Base-by-base conservation (phyloP, 1,140 invertebrate genomes). In the Akabosia matsudoensis region DNA sequence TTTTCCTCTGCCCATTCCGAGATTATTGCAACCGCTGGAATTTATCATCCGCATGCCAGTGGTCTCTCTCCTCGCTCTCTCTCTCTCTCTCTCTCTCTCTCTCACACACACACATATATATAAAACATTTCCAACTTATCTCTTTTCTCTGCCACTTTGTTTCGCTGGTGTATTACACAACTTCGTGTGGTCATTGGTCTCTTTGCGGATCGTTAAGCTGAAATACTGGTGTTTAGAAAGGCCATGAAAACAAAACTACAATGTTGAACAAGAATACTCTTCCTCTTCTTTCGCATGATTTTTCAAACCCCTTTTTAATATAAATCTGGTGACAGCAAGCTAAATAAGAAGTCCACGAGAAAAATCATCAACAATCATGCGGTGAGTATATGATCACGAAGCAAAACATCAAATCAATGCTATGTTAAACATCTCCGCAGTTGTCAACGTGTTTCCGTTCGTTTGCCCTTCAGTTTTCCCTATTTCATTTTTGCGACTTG, bases 21-120 rank as follows among this genome's bases (percentile, higher is more conserved):
- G 76, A 80, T 80, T 80, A 80, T 80, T 80, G 79, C 79, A 74
- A 52, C 79, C 76, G 75, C 76, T 54, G 79, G 79, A 78, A 80
- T 80, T 80, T 80, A 80, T 80, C 79, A 78, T 80, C 79, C 74
- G 73, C 75, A 76, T 76, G 75, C 75, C 75, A 70, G 75, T 54
- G 30, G 73, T 51, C 37, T 45, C 34, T n/a, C n/a, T n/a, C n/a
- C n/a, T n/a, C n/a, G n/a, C n/a, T n/a, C n/a, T n/a, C n/a, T 33
- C 34, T 4, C 34, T 73, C 45, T 75, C 64, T 74, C 56, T 74
- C 31, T 70, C 33, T 70, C 74, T n/a, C n/a, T n/a, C 26, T 54
- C 37, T 67, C 61, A 16, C 54, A 61, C 61, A 67, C 28, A 67
- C 61, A 67, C n/a, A n/a, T n/a, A n/a, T n/a, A n/a, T n/a, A n/a